A percentile compares a stretch with the other conserved stretches of the same genome.
Conservation (phyloP, 2,113 vertebrate genomes). For the Pseudonaja textilis region DNA sequence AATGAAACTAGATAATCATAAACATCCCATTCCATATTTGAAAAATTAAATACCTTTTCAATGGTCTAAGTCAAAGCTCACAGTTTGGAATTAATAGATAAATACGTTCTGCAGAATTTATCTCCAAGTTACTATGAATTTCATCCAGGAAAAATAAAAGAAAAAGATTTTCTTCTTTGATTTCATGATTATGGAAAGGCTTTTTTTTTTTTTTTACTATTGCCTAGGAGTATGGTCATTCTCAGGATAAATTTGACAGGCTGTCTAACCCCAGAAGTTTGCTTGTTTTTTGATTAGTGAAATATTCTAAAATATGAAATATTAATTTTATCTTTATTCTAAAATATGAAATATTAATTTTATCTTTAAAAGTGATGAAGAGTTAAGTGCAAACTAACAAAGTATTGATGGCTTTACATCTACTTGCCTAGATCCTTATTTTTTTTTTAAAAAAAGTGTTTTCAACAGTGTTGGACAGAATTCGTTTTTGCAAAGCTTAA, state of each 20-base stretch:
- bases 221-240: not conserved
- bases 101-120: not conserved
- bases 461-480: slow-evolving; percentile 78
- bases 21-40: not conserved
- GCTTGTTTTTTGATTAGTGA: slow-evolving; percentile 6
- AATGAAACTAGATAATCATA: not conserved
- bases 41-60: not conserved
- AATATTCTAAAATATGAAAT: slow-evolving; percentile 41
- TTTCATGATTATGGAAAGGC: not conserved
- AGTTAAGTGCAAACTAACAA: slow-evolving; percentile 49
- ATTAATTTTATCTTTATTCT: slow-evolving; percentile 18
- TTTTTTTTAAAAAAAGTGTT: slow-evolving; percentile 72
- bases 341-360: slow-evolving; percentile 44
- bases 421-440: slow-evolving; percentile 66
- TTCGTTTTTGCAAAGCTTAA: slow-evolving; percentile 74
- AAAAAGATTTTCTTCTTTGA: not conserved
- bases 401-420: slow-evolving; percentile 56
- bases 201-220: not conserved
- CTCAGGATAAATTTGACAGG: not conserved
- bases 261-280: not conserved
- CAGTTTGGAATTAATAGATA: not conserved
- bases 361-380: slow-evolving; percentile 11
- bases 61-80: not conserved
- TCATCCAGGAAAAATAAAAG: not conserved
- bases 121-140: not conserved